These are phyloP conservation scores for Ophion ventricosus DNA, from an alignment of 2,888 invertebrate genomes.

Conservation along the genomic window DNA sequence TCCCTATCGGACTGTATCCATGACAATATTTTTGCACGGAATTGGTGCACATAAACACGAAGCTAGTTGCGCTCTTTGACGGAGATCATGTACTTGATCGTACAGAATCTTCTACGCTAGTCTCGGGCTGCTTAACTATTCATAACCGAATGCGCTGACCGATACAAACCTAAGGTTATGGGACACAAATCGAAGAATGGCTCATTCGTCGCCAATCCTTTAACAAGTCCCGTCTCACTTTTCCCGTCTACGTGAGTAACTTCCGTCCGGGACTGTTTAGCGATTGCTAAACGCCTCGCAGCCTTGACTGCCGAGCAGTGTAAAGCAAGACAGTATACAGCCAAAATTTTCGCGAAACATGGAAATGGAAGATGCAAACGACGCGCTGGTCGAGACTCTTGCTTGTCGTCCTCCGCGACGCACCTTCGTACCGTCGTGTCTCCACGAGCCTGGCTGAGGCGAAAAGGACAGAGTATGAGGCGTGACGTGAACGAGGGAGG, in stretches of 20 bases:
- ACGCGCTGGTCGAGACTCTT: not conserved
- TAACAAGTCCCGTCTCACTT: not conserved
- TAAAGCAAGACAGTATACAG: constrained; percentile 5
- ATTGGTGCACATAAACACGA: not conserved
- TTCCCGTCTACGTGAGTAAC: not conserved
- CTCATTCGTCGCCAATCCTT: not conserved
- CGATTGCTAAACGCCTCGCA: constrained; percentile 5
- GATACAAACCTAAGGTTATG: not conserved
- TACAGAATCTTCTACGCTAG: too few species aligned
- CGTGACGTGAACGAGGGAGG: constrained; percentile 53
- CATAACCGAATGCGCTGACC: too few species aligned
- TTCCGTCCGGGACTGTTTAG: constrained; percentile 41
- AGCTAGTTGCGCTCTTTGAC: not conserved
- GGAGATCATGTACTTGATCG: not conserved
- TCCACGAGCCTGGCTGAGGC: not conserved
- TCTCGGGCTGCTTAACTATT: too few species aligned
- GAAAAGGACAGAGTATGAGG: constrained; percentile 38
- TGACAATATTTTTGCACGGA: too few species aligned
- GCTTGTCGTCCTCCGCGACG: constrained; percentile 48
- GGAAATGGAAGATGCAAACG: not conserved
- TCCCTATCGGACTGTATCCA: too few species aligned
- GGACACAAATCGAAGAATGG: not conserved
- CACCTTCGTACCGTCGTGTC: constrained; percentile 13
- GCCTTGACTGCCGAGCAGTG: not conserved
- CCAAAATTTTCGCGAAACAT: constrained; percentile 46